phyloP scores from a whole-genome alignment of 2,113 vertebrate species.

The Sisor rabdophorus region DNA sequence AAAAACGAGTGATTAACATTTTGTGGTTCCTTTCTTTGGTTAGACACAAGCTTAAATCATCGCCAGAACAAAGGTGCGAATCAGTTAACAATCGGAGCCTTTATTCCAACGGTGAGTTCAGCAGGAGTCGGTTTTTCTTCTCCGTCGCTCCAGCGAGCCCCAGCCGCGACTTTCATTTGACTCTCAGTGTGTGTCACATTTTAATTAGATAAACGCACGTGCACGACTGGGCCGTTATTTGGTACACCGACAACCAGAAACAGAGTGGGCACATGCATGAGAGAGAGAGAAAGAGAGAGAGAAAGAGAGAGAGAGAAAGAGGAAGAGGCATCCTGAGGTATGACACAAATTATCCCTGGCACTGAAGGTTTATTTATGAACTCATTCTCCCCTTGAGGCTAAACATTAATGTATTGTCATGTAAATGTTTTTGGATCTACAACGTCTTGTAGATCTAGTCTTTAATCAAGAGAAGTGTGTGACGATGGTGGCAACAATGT shows the following conservation, averaged over 20 bases:
- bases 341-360: constrained; percentile 48
- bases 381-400: constrained; percentile 44
- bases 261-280: constrained; percentile 41
- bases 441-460: constrained; percentile 26
- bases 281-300: constrained; percentile 9
- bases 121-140: constrained; percentile 50
- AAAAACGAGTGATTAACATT: not conserved
- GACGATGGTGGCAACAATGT: not conserved
- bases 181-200: constrained; percentile 56
- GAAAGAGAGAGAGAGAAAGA: too few species aligned
- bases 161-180: constrained; percentile 57
- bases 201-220: constrained; percentile 56
- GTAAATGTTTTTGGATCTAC: constrained; percentile 43
- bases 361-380: constrained; percentile 54
- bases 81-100: constrained; percentile 51
- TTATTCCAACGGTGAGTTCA: constrained; percentile 46
- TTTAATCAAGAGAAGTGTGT: not conserved
- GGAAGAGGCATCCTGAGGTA: constrained; percentile 27
- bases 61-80: constrained; percentile 46
- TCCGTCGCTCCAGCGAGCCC: constrained; percentile 44
- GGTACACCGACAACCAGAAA: constrained; percentile 45
- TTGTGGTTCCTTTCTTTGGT: not conserved
- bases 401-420: constrained; percentile 47
- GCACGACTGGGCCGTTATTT: constrained; percentile 46
- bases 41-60: constrained; percentile 6